Evolutionary conservation across 2,797 vertebrate species (phyloP).

Genomic region (Sebastes kiyomatsui): DNA sequence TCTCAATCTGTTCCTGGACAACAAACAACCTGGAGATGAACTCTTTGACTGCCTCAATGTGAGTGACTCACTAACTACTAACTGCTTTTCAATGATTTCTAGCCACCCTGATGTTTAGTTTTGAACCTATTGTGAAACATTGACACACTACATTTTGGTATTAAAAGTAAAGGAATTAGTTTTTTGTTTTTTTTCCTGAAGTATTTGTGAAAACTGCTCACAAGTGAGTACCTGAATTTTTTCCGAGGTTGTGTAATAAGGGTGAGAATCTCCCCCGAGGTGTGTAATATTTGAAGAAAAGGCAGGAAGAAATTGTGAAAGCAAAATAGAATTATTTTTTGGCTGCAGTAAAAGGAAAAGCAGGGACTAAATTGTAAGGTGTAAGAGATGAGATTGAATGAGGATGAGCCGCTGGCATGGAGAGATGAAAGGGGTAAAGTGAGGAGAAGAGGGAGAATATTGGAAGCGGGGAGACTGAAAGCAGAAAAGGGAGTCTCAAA

Average conservation of each 20-base stretch:
- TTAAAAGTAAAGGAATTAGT: neutral
- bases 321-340: conserved; percentile 38
- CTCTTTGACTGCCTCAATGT: conserved; percentile 83
- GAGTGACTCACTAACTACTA: conserved; percentile 46
- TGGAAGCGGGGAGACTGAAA: conserved; percentile 40
- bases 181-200: neutral
- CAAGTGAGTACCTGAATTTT: neutral
- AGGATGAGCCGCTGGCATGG: conserved; percentile 55
- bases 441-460: conserved; percentile 42
- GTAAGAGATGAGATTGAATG: conserved; percentile 60
- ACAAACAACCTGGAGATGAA: conserved; percentile 81
- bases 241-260: neutral
- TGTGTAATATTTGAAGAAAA: conserved; percentile 12
- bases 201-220: neutral
- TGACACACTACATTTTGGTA: neutral
- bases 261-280: neutral
- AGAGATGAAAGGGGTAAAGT: conserved; percentile 68
- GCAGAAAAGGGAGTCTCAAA: conserved; percentile 50
- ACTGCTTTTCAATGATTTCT: neutral
- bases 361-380: conserved; percentile 42
- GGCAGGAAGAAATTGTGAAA: conserved; percentile 1
- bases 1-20: conserved; percentile 84
- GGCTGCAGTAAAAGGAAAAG: conserved; percentile 13
- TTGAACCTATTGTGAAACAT: neutral
- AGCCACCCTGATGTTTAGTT: neutral